These are phyloP conservation scores for Lysandra coridon DNA, from an alignment of 2,888 invertebrate genomes.

Conservation along the genomic window DNA sequence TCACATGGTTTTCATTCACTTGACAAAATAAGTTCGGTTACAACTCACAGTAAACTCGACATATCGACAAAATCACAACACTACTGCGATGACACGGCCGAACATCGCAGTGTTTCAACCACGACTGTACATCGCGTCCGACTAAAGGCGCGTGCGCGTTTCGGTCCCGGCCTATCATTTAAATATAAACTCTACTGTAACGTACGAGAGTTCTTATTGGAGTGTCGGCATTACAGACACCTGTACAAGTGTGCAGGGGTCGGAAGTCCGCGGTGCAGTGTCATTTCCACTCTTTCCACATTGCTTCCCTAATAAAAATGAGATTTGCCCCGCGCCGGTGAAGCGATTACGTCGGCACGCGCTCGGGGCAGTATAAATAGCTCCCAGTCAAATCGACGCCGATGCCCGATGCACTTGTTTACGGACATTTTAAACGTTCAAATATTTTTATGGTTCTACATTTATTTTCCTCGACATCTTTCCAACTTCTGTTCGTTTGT, in stretches of 20 bases:
- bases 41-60: constrained; percentile 31
- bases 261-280: constrained; percentile 77
- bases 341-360: constrained; percentile 44
- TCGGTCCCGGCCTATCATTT: constrained; percentile 36
- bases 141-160: constrained; percentile 51
- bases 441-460: background rate
- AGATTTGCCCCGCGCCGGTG: constrained; percentile 60
- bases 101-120: constrained; percentile 50
- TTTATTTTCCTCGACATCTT: background rate
- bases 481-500: background rate
- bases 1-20: constrained; percentile 26
- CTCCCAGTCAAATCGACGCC: constrained; percentile 38
- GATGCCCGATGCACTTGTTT: constrained; percentile 32
- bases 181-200: constrained; percentile 44
- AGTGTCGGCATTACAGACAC: constrained; percentile 55
- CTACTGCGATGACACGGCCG: constrained; percentile 49
- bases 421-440: constrained; percentile 1
- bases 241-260: constrained; percentile 68
- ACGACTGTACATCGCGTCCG: constrained; percentile 55
- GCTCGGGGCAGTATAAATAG: constrained; percentile 41
- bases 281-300: constrained; percentile 76
- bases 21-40: constrained; percentile 27
- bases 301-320: constrained; percentile 75
- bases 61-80: constrained; percentile 54
- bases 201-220: constrained; percentile 43